phyloP scores from a whole-genome alignment of 2,888 invertebrate species.

The Bellardia pandia region DNA sequence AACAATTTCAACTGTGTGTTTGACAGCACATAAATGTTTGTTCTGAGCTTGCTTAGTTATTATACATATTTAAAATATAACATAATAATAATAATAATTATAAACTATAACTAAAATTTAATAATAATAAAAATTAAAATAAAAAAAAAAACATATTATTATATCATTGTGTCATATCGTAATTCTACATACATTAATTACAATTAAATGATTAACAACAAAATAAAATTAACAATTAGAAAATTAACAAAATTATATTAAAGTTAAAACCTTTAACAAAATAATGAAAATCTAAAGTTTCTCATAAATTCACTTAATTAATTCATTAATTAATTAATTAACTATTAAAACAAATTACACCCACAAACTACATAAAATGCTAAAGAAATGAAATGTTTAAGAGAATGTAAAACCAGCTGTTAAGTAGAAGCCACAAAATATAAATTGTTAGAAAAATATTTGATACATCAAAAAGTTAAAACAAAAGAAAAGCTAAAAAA shows the following conservation, averaged over 20 bases:
- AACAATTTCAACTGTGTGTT: background rate
- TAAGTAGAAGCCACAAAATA: background rate
- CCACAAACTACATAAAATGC: slow-evolving; percentile 31
- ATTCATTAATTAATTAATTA: slow-evolving; percentile 56
- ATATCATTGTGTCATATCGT: slow-evolving; percentile 85
- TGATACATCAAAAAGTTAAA: background rate
- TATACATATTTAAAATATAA: slow-evolving; percentile 71
- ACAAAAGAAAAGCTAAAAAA: slow-evolving; percentile 1
- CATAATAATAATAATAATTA: slow-evolving; percentile 71
- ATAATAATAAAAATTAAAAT: slow-evolving; percentile 38
- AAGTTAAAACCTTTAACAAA: slow-evolving; percentile 37
- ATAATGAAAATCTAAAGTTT: slow-evolving; percentile 58
- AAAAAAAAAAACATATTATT: slow-evolving; percentile 57
- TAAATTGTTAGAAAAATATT: slow-evolving; percentile 21
- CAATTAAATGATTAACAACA: slow-evolving; percentile 72
- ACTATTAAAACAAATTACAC: slow-evolving; percentile 53
- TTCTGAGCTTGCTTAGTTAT: slow-evolving; percentile 82
- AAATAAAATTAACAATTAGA: slow-evolving; percentile 67
- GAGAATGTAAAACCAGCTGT: background rate
- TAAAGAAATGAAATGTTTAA: background rate
- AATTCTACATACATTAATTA: slow-evolving; percentile 77
- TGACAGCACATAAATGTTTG: slow-evolving; percentile 68
- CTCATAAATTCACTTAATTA: slow-evolving; percentile 49
- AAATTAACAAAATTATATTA: slow-evolving; percentile 64
- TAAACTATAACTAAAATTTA: slow-evolving; percentile 23